These are phyloP conservation scores for Sorex fumeus DNA, from an alignment of 2,113 vertebrate genomes.

Conservation along the genomic window DNA sequence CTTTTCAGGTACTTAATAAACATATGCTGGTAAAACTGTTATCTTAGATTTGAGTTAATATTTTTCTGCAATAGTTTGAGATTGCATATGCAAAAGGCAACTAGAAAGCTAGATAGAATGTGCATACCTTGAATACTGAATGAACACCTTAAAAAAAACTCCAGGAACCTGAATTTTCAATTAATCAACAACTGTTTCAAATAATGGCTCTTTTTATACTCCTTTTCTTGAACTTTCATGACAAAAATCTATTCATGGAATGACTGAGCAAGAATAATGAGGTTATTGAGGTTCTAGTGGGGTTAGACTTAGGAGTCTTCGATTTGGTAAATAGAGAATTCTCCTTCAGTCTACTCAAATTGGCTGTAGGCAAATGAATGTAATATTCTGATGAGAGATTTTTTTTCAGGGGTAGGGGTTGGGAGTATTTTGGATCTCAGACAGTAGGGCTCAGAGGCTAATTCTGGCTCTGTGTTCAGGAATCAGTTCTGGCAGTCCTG, in stretches of 20 bases:
- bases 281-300: neutral
- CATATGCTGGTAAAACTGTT: neutral
- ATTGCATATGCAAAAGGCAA: neutral
- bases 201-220: neutral
- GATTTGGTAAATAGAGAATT: slow-evolving; percentile 18
- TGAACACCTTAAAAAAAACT: neutral
- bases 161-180: neutral
- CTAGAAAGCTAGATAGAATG: neutral
- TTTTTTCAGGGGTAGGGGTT: too few relatives aligned
- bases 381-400: neutral
- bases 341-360: neutral
- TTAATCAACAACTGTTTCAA: neutral
- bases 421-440: too few relatives aligned
- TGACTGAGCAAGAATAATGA: neutral
- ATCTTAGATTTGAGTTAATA: neutral
- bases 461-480: too few relatives aligned
- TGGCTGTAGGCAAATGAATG: neutral
- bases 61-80: neutral
- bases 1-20: neutral
- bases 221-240: neutral
- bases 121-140: neutral
- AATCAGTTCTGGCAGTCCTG: too few relatives aligned
- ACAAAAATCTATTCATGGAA: neutral
- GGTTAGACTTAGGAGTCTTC: neutral
- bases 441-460: too few relatives aligned